These are phyloP conservation scores for Suncus etruscus DNA, from an alignment of 2,113 vertebrate species.

Conservation along the genomic window DNA sequence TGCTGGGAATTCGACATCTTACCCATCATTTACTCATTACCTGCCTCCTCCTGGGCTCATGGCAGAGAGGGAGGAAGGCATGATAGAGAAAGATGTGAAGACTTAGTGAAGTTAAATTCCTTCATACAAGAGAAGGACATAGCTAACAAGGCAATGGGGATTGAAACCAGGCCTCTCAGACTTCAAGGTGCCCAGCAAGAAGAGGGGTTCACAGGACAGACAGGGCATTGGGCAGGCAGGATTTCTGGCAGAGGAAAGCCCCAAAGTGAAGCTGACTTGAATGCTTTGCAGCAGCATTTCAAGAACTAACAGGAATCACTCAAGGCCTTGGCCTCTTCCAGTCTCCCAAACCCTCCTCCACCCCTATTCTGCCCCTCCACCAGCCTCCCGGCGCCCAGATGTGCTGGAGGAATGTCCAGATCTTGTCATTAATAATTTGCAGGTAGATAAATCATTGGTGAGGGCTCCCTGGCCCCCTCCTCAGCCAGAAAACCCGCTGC, in stretches of 20 bases:
- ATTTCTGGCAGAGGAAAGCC: neutral
- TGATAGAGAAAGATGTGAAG: constrained; percentile 22
- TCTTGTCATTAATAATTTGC: constrained; percentile 33
- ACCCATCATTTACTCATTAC: neutral
- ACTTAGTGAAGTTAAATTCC: neutral
- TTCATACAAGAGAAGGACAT: neutral
- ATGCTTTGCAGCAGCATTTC: neutral
- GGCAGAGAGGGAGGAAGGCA: neutral
- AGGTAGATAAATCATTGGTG: constrained; percentile 61
- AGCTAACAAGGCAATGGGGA: neutral
- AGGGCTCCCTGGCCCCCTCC: neutral
- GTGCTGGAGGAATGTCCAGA: constrained; percentile 11
- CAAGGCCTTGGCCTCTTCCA: neutral
- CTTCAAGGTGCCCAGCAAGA: neutral
- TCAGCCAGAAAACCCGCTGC: neutral
- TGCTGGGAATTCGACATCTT: too few relatives aligned
- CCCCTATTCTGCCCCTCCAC: neutral
- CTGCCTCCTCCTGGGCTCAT: neutral
- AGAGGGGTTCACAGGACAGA: neutral
- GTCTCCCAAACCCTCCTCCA: neutral
- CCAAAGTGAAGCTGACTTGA: neutral
- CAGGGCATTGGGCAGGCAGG: neutral
- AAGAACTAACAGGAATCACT: neutral
- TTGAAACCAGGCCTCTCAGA: neutral
- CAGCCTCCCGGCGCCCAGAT: neutral